These are phyloP conservation scores for Myotis pilosus DNA, from an alignment of 2,797 vertebrate genomes.

Conservation along the genomic window DNA sequence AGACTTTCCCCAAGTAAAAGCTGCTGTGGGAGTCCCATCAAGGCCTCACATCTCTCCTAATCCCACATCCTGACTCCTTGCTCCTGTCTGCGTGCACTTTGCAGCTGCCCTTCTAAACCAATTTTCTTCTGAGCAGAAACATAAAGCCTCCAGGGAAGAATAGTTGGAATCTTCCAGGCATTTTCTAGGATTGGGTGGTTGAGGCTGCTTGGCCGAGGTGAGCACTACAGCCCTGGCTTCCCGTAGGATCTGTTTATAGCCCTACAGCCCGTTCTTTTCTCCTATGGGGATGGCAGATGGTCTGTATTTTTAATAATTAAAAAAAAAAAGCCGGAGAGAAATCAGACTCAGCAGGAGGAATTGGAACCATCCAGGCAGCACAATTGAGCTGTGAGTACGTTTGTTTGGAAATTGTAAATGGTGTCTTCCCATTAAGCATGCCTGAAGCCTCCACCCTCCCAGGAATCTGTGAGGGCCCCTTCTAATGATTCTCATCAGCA, in stretches of 20 bases:
- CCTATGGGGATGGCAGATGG: conserved; percentile 68
- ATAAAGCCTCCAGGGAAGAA: conserved; percentile 22
- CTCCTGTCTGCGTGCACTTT: background rate
- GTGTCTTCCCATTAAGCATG: conserved; percentile 18
- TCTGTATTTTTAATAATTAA: conserved; percentile 73
- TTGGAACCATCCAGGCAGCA: conserved; percentile 55
- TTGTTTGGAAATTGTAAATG: conserved; percentile 48
- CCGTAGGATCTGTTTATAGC: conserved; percentile 36
- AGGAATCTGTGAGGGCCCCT: background rate
- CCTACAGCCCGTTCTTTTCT: conserved; percentile 20
- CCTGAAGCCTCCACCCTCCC: background rate
- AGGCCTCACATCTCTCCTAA: background rate
- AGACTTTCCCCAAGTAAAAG: conserved; percentile 38
- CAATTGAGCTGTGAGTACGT: conserved; percentile 67
- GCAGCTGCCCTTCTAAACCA: conserved; percentile 21
- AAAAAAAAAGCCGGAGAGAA: conserved; percentile 61
- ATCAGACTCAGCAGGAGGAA: conserved; percentile 61
- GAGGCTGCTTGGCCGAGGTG: background rate
- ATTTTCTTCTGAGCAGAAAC: conserved; percentile 55
- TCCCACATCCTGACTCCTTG: background rate
- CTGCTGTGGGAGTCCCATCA: background rate
- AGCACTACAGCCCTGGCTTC: background rate
- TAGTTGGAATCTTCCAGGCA: background rate
- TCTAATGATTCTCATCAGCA: background rate
- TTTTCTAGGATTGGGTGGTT: conserved; percentile 13